Percentiles rank a stretch among this genome's conserved stretches.
Evolutionary conservation across 1,140 invertebrate species (phyloP).

Genomic region (Apis dorsata): DNA sequence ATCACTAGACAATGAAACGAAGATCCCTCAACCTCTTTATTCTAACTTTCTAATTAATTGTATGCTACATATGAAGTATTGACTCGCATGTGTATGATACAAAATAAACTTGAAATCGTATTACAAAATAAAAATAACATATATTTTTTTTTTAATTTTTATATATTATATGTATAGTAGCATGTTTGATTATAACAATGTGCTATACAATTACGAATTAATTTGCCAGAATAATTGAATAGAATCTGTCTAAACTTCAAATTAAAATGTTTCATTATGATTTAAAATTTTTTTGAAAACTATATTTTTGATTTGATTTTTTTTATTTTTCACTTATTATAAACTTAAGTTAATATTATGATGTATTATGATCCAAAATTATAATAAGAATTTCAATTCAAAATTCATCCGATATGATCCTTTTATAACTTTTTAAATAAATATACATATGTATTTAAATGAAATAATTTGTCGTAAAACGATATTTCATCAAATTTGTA

Average conservation of each 20-base stretch:
- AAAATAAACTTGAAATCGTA: not conserved
- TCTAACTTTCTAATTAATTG: not conserved
- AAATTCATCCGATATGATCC: not conserved
- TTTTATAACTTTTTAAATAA: too few species aligned
- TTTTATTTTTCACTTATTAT: not conserved
- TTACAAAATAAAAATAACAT: not conserved
- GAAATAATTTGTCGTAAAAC: too few species aligned
- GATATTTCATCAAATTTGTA: too few species aligned
- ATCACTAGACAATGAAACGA: slow-evolving; percentile 67
- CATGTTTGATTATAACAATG: not conserved
- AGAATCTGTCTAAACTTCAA: not conserved
- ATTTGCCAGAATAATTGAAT: not conserved
- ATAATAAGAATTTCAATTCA: not conserved
- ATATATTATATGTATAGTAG: not conserved
- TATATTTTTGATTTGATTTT: not conserved
- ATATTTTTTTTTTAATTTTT: not conserved
- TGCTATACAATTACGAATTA: not conserved
- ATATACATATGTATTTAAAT: too few species aligned
- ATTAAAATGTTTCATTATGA: not conserved
- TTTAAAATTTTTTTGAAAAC: not conserved
- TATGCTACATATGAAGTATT: not conserved
- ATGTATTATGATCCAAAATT: not conserved
- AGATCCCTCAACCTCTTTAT: not conserved
- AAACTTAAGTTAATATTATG: not conserved
- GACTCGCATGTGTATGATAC: too few species aligned